phyloP scores from a whole-genome alignment of 1,140 invertebrate species.

The Ceratosolen solmsi region DNA sequence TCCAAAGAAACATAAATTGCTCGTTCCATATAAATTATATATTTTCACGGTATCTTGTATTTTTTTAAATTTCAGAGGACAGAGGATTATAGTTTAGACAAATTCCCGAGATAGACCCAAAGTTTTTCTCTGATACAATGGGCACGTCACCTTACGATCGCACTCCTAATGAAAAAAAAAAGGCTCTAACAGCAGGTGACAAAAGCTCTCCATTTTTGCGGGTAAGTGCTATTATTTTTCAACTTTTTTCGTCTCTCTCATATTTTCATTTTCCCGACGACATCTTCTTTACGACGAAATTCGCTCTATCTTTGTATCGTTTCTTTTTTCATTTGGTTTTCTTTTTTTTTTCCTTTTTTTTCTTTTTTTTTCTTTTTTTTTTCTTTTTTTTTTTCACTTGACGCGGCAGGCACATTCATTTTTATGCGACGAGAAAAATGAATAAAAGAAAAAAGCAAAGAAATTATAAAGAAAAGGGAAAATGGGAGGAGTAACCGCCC shows the following conservation, averaged over 20 bases:
- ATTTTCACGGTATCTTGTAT: no score
- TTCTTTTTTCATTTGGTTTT: not conserved
- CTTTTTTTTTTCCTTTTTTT: not conserved
- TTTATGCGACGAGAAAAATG: not conserved
- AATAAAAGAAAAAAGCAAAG: not conserved
- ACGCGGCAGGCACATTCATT: not conserved
- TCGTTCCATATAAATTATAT: no score
- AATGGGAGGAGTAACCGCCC: conserved; percentile 9
- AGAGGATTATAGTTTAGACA: no score
- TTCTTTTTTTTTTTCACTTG: not conserved
- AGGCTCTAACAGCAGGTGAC: not conserved
- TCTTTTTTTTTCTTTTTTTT: not conserved
- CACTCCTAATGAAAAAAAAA: not conserved
- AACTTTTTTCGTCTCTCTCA: not conserved
- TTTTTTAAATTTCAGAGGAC: no score
- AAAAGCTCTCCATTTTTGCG: not conserved
- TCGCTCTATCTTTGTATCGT: conserved; percentile 11
- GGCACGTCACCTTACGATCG: not conserved
- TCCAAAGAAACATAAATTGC: no score
- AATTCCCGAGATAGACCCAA: no score
- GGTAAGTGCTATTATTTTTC: conserved; percentile 20
- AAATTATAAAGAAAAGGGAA: not conserved
- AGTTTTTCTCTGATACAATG: no score
- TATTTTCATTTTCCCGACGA: conserved; percentile 4
- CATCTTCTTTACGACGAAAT: not conserved